Evolutionary conservation across 2,797 vertebrate genomes (phyloP), one percentile per base, ranked within the genome.

Genomic region (Adelosebastes latens): DNA sequence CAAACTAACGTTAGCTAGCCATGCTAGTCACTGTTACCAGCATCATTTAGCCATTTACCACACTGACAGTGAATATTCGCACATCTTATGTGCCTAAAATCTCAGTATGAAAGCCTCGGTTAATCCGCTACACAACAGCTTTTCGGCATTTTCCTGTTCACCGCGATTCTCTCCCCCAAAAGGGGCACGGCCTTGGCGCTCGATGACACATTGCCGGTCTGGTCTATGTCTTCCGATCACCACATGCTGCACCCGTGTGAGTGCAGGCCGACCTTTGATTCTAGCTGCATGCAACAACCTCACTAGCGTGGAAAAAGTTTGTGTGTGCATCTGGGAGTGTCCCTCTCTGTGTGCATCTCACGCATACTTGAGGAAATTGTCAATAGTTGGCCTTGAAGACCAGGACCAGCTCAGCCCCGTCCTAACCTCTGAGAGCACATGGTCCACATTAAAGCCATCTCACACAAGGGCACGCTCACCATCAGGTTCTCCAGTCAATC

Each of bases 351-450:
- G 82, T 87, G 80, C 88, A 80, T 86, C 81, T 90, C 86, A 88
- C 73, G 66, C 92, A 95, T 94, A 93, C 88, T 94, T 93, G 89
- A 93, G 93, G 90, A 96, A 95, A 96, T 95, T 93, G 94, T 94
- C 91, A 89, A 88, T 93, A 89, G 85, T 59, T 81, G 77, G 81
- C 86, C 55, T 73, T 31, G 73, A 72, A 84, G 86, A 87, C 46
- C 81, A 83, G 76, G 67, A 81, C 79, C 69, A 58, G 72, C 59
- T 73, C 63, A 73, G 86, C 55, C 52, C 49, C 8, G 18, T 75
- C 59, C 56, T 63, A 60, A 69, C 58, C 84, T 63, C 63, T 46
- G 24, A 55, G 18, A 79, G 55, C 92, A 93, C 90, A 94, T 91
- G 91, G 84, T 89, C 84, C 85, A 86, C 67, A 91, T 94, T 91